Evolutionary conservation across 1,140 invertebrate species (phyloP).

Genomic region (Hylaeus volcanicus): DNA sequence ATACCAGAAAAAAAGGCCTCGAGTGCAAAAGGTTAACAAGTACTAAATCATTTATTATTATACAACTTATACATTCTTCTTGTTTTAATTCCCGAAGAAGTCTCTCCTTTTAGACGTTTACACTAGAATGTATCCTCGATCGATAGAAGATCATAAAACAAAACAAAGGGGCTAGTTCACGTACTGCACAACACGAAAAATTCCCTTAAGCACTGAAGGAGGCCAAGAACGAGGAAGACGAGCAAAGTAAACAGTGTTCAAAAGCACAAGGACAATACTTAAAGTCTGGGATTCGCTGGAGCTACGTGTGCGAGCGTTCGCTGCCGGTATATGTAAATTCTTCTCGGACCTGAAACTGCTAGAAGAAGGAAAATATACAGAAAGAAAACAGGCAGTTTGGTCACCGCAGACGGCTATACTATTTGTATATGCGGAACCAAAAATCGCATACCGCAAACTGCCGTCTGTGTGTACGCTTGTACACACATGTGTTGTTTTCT

Average conservation of each 20-base stretch:
- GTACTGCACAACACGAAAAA: too few species aligned
- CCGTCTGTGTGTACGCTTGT: background rate
- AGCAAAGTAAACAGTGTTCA: background rate
- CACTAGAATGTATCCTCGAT: too few species aligned
- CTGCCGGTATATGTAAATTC: background rate
- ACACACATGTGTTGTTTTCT: background rate
- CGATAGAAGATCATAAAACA: too few species aligned
- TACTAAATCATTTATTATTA: too few species aligned
- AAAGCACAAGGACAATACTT: background rate
- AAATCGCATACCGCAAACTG: conserved; percentile 3
- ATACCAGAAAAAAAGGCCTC: too few species aligned
- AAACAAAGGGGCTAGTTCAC: too few species aligned
- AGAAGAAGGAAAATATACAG: background rate
- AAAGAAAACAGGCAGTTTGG: background rate
- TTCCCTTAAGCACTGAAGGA: conserved; percentile 4
- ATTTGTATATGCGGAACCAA: background rate
- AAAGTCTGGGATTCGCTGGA: background rate
- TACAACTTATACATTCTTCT: too few species aligned
- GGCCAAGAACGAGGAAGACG: background rate
- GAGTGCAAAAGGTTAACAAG: too few species aligned
- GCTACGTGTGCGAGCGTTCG: background rate
- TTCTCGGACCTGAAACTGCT: background rate
- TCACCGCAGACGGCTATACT: background rate
- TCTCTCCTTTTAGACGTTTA: too few species aligned
- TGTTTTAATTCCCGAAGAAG: too few species aligned